Conservation (phyloP, 1,140 invertebrate genomes). For the Riptortus pedestris region DNA sequence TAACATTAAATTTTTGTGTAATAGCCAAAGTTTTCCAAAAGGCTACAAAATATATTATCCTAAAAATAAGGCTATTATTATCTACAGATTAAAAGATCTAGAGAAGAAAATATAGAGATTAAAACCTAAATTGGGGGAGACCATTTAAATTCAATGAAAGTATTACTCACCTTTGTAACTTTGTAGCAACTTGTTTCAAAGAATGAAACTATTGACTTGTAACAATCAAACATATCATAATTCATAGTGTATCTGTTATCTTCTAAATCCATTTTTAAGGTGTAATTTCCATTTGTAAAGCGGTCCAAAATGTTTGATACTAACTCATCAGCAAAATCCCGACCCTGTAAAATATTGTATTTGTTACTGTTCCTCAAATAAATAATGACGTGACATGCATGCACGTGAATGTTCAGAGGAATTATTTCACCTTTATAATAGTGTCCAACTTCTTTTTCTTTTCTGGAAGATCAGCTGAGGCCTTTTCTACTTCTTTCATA, state of each 20-base stretch:
- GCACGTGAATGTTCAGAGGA: background rate
- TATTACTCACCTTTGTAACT: background rate
- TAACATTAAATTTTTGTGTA: background rate
- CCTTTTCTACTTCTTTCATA: background rate
- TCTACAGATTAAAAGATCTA: background rate
- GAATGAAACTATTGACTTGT: conserved; percentile 7
- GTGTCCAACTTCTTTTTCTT: background rate
- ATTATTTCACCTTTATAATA: background rate
- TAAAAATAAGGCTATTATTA: background rate
- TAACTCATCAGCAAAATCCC: background rate
- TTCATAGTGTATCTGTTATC: conserved; percentile 11
- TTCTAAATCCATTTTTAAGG: background rate
- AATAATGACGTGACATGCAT: background rate
- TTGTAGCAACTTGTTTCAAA: conserved; percentile 16
- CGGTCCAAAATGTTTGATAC: background rate
- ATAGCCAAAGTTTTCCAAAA: background rate
- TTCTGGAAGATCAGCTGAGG: background rate
- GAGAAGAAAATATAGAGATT: too few species aligned
- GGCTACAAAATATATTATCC: background rate
- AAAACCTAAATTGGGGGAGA: too few species aligned
- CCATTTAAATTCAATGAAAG: too few species aligned
- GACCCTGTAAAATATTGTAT: conserved; percentile 1
- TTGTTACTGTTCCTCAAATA: background rate
- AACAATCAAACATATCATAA: conserved; percentile 21
- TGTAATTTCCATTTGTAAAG: background rate